Conservation (phyloP, 2,888 invertebrate species). For the Lepetodrilus schrolli region DNA sequence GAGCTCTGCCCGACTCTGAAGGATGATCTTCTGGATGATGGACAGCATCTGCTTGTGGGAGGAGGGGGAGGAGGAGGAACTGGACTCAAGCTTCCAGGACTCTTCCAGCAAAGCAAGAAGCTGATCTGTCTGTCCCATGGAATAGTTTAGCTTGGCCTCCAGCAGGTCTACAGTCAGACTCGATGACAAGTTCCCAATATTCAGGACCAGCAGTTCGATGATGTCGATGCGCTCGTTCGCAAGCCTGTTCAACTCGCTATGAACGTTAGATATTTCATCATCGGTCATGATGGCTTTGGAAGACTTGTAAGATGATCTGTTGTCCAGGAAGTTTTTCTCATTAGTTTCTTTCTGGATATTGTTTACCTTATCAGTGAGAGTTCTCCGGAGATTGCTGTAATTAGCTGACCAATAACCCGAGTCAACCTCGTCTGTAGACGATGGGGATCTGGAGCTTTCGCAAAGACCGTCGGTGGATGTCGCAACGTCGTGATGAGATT, state of each 20-base stretch:
- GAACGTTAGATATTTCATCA: conserved; percentile 43
- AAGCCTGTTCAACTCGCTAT: conserved; percentile 67
- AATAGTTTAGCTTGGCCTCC: conserved; percentile 75
- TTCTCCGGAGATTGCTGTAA: background rate
- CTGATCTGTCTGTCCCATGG: conserved; percentile 74
- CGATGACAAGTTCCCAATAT: conserved; percentile 67
- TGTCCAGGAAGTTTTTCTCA: too few relatives aligned
- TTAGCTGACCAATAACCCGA: background rate
- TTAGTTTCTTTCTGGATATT: background rate
- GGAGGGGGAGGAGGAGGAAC: conserved; percentile 22
- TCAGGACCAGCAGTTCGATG: conserved; percentile 69
- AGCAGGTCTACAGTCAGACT: conserved; percentile 73
- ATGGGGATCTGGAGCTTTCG: background rate
- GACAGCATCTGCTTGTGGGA: conserved; percentile 31
- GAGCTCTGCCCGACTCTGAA: conserved; percentile 63
- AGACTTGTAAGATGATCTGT: background rate
- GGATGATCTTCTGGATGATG: conserved; percentile 61
- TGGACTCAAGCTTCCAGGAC: conserved; percentile 46
- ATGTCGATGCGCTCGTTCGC: conserved; percentile 70
- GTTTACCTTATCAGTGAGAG: conserved; percentile 11
- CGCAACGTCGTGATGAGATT: background rate
- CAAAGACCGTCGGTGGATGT: too few relatives aligned
- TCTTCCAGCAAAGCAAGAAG: conserved; percentile 70
- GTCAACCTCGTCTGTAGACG: background rate
- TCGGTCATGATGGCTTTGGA: background rate